A percentile compares a stretch with the other conserved stretches of the same genome.
phyloP scores from a whole-genome alignment of 2,888 invertebrate species.

The Heliconius aoede region DNA sequence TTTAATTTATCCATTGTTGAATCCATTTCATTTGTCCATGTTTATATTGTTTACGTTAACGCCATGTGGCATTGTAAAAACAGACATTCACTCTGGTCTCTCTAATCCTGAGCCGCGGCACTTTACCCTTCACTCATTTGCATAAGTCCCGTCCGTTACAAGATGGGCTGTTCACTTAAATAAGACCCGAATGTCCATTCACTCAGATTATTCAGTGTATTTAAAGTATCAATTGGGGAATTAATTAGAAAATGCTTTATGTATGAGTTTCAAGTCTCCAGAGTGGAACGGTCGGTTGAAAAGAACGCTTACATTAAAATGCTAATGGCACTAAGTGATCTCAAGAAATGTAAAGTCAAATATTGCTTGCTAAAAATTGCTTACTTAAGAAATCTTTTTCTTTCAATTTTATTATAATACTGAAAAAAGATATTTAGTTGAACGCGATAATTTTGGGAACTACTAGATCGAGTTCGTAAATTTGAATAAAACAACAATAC shows the following conservation, averaged over 20 bases:
- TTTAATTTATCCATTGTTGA: conserved; percentile 11
- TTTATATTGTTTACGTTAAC: conserved; percentile 49
- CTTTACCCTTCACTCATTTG: conserved; percentile 76
- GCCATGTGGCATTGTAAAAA: conserved; percentile 78
- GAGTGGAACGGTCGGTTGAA: not conserved
- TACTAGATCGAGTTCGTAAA: too few species aligned
- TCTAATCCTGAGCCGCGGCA: conserved; percentile 69
- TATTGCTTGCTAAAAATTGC: conserved; percentile 1
- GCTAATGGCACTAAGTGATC: conserved; percentile 15
- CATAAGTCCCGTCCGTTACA: conserved; percentile 77
- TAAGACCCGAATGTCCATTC: conserved; percentile 69
- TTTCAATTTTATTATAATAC: not conserved
- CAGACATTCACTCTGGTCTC: conserved; percentile 66
- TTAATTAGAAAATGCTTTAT: conserved; percentile 43
- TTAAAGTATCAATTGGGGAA: conserved; percentile 44
- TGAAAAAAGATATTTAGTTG: too few species aligned
- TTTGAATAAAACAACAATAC: too few species aligned
- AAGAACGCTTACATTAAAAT: conserved; percentile 12
- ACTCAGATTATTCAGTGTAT: conserved; percentile 63
- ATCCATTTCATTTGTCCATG: conserved; percentile 33
- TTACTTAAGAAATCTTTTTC: not conserved
- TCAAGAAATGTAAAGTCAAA: conserved; percentile 9
- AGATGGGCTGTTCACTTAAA: conserved; percentile 74
- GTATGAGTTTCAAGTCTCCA: conserved; percentile 4
- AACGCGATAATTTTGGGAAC: too few species aligned